phyloP scores from a whole-genome alignment of 2,797 vertebrate genomes.

The Rhadinocentrus ornatus region DNA sequence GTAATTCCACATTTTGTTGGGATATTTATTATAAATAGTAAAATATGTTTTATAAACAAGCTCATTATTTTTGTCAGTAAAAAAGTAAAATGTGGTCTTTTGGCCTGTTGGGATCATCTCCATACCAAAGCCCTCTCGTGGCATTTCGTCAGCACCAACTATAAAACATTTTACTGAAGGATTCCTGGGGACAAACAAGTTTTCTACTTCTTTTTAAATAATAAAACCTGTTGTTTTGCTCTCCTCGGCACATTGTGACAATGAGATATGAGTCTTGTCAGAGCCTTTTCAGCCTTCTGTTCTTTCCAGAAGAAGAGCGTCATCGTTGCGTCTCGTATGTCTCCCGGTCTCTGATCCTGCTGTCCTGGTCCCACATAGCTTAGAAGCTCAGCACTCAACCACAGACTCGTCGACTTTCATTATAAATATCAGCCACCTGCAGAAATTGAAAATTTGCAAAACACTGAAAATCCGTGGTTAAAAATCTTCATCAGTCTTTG shows the following conservation, averaged over 20 bases:
- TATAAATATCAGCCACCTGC: slow-evolving; percentile 69
- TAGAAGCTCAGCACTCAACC: slow-evolving; percentile 48
- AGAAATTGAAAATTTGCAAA: slow-evolving; percentile 73
- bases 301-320: background rate
- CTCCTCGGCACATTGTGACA: no score
- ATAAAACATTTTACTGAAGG: slow-evolving; percentile 66
- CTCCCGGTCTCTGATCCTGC: slow-evolving; percentile 56
- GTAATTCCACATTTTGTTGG: slow-evolving; percentile 39
- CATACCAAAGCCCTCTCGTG: slow-evolving; percentile 33
- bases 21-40: slow-evolving; percentile 61
- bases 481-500: slow-evolving; percentile 70
- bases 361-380: slow-evolving; percentile 66
- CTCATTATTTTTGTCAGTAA: slow-evolving; percentile 70
- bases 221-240: no score
- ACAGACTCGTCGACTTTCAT: slow-evolving; percentile 56
- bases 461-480: slow-evolving; percentile 68
- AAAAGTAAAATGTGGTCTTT: slow-evolving; percentile 38
- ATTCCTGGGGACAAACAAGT: slow-evolving; percentile 38
- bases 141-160: slow-evolving; percentile 46
- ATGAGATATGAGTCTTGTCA: no score
- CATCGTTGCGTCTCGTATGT: slow-evolving; percentile 6
- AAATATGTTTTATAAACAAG: slow-evolving; percentile 61
- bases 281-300: no score
- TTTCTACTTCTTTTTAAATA: no score
- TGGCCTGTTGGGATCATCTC: slow-evolving; percentile 53